These are phyloP conservation scores for Oreohelix idahoensis DNA, from an alignment of 1,140 invertebrate genomes.

Conservation along the genomic window DNA sequence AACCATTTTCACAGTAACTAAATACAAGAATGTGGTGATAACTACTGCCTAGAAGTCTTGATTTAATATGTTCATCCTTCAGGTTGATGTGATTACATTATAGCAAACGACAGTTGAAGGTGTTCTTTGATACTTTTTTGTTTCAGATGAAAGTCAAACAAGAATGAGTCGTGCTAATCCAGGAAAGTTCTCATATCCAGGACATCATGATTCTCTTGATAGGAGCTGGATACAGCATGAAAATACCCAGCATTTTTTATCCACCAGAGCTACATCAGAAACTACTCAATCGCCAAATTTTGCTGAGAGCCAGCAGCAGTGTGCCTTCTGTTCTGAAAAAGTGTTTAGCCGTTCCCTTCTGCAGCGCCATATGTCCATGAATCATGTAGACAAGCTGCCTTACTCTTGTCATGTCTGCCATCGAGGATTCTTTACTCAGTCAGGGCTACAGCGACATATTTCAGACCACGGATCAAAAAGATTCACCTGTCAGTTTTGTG, in stretches of 20 bases:
- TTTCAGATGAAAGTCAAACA: slow-evolving; percentile 3
- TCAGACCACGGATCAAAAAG: slow-evolving; percentile 1
- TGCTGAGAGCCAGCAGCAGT: neutral
- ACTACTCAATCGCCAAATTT: neutral
- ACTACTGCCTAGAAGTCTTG: neutral
- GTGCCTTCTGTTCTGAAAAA: slow-evolving; percentile 2
- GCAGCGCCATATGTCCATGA: slow-evolving; percentile 17
- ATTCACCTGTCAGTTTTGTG: slow-evolving; percentile 13
- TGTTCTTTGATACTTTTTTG: slow-evolving; percentile 1
- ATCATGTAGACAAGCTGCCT: slow-evolving; percentile 7
- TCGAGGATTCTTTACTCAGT: slow-evolving; percentile 19
- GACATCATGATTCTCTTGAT: neutral
- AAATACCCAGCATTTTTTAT: neutral
- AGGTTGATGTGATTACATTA: neutral
- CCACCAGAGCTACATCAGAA: neutral
- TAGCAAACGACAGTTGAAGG: neutral
- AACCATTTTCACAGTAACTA: neutral
- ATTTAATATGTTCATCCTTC: neutral
- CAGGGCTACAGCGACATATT: slow-evolving; percentile 11
- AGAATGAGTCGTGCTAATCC: neutral
- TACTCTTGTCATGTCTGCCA: slow-evolving; percentile 13
- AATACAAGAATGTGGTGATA: neutral
- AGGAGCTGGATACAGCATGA: neutral
- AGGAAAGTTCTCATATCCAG: neutral
- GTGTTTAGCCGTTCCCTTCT: neutral